Evolutionary conservation across 1,140 invertebrate species (phyloP), one percentile per base, ranked within the genome.

Genomic region (Anastrepha obliqua): DNA sequence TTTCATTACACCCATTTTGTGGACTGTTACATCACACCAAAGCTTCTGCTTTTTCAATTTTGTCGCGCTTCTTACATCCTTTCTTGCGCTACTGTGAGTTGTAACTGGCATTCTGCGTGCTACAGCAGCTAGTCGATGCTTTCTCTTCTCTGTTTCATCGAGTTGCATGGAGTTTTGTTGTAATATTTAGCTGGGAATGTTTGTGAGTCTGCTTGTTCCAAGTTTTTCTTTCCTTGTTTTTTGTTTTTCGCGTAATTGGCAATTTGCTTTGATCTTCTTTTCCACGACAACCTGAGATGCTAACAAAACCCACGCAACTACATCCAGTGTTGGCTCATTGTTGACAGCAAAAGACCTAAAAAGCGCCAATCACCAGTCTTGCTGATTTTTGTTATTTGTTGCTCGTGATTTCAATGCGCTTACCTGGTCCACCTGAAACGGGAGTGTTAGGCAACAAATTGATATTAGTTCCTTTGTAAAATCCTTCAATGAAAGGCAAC

Each of bases 211-310:
- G 60, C 6, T 62, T 62, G n/a, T 47, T n/a, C 5, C 7, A 39
- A 20, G 9, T 62, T 42, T 44, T 62, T 0, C 62, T 86, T 64
- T 67, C 44, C 51, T 0, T 86, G 39, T 67, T 58, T 64, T 65
- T 0, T 86, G 39, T 67, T 58, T 86, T 39, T 59, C 59, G 58
- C 85, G 89, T 91, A 91, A 91, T 91, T 91, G 90, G 85, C 90
- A 91, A 91, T 91, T 91, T 91, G 88, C 90, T 91, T 91, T 91
- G 90, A 91, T 91, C 90, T 91, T 89, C 60, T 39, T 58, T 74
- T 15, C 6, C n/a, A 17, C 74, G 74, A 58, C 74, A 81, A 81
- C 74, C 47, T 55, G 47, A 81, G 74, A 58, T 55, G 44, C 17
- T 47, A 81, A 81, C 51, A 81, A 81, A 55, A 39, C 74, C 6